These are phyloP conservation scores for Drosophila aff. DNA, from an alignment of 1,140 invertebrate species.

Conservation along the genomic window DNA sequence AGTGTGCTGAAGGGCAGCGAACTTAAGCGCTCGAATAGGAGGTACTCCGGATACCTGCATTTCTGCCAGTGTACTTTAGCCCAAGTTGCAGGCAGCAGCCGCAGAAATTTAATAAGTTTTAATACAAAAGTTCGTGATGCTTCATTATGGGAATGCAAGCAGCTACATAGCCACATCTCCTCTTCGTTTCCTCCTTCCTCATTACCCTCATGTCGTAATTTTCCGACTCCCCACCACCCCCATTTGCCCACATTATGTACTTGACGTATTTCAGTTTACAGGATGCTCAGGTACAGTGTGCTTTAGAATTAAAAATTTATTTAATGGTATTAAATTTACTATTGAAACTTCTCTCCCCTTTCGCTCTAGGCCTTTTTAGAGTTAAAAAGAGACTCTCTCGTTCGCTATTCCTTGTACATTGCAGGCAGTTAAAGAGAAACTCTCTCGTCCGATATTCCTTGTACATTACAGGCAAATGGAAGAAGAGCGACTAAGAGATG, in stretches of 20 bases:
- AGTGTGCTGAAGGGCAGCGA: slow-evolving; percentile 1
- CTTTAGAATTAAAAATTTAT: not conserved
- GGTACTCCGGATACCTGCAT: not conserved
- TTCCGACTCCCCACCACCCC: not conserved
- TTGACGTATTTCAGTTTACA: slow-evolving; percentile 5
- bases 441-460: not conserved
- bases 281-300: slow-evolving; percentile 17
- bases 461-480: not conserved
- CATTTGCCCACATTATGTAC: slow-evolving; percentile 42
- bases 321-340: not conserved
- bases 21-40: not conserved
- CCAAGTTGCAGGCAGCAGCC: slow-evolving; percentile 35
- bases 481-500: too few relatives aligned
- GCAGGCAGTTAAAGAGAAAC: not conserved
- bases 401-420: not conserved
- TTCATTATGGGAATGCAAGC: slow-evolving; percentile 68
- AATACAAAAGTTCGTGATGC: slow-evolving; percentile 70
- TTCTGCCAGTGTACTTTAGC: slow-evolving; percentile 29
- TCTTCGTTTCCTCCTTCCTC: not conserved
- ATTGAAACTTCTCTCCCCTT: not conserved
- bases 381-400: not conserved
- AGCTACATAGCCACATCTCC: slow-evolving; percentile 13
- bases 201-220: not conserved
- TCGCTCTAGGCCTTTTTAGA: not conserved
- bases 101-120: slow-evolving; percentile 78